phyloP scores from a whole-genome alignment of 2,888 invertebrate species.

The Drosophila aldrichi region DNA sequence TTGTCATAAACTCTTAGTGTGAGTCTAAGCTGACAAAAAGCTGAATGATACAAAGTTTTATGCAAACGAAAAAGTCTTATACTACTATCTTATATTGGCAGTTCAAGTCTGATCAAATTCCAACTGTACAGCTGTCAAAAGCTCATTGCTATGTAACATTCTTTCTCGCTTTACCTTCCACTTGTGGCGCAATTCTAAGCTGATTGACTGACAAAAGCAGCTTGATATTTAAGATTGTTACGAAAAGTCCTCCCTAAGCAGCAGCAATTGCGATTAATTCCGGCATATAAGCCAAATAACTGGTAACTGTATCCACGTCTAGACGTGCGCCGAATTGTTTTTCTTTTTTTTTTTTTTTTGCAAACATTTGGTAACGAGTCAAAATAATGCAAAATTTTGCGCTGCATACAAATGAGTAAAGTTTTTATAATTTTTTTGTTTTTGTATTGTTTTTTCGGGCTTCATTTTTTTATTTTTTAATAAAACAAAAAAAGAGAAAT shows the following conservation, averaged over 20 bases:
- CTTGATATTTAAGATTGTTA: background rate
- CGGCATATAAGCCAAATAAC: constrained; percentile 4
- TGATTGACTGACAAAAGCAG: background rate
- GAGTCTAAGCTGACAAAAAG: no score
- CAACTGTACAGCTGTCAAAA: fast-evolving
- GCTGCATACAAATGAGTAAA: constrained; percentile 84
- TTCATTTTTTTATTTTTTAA: background rate
- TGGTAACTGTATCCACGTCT: constrained; percentile 16
- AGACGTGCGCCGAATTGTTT: constrained; percentile 28
- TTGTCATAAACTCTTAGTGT: background rate
- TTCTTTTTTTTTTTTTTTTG: constrained; percentile 41
- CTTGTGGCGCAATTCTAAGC: background rate
- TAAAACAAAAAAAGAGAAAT: background rate
- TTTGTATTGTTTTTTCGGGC: background rate
- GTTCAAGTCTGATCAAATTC: background rate
- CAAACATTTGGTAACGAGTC: constrained; percentile 71
- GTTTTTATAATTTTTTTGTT: constrained; percentile 57
- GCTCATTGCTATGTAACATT: background rate
- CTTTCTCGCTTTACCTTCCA: background rate
- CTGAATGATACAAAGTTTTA: no score
- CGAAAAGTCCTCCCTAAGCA: background rate
- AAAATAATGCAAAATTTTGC: constrained; percentile 81
- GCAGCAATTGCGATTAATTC: background rate
- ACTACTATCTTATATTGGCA: background rate
- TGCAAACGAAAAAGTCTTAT: background rate